Conservation (phyloP, 2,888 invertebrate genomes). For the Pyrocoelia pectoralis region DNA sequence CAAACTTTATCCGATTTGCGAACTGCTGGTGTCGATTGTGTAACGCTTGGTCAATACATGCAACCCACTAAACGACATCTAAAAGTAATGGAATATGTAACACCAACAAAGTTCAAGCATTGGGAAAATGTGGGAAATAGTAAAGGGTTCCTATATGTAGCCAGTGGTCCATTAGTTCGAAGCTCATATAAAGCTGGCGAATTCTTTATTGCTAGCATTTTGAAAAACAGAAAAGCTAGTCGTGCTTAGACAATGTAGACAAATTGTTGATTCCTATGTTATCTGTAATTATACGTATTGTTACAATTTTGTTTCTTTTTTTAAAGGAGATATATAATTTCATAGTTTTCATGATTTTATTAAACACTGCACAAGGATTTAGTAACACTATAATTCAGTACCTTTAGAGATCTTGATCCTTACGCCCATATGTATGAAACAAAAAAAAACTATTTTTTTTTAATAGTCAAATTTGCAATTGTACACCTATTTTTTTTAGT, state of each 20-base stretch:
- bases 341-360: too few relatives aligned
- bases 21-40: constrained; percentile 86
- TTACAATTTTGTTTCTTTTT: too few relatives aligned
- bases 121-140: constrained; percentile 86
- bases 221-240: constrained; percentile 68
- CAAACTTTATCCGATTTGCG: constrained; percentile 88
- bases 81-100: constrained; percentile 95
- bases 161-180: constrained; percentile 95
- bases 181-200: constrained; percentile 99
- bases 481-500: too few relatives aligned
- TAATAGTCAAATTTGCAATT: too few relatives aligned
- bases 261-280: neutral
- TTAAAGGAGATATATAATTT: too few relatives aligned
- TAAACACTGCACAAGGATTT: too few relatives aligned
- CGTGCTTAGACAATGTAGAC: constrained; percentile 40
- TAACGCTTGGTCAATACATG: constrained; percentile 99
- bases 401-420: too few relatives aligned
- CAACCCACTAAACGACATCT: constrained; percentile 97
- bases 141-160: constrained; percentile 94
- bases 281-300: too few relatives aligned
- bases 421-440: too few relatives aligned
- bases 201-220: constrained; percentile 84
- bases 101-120: constrained; percentile 88
- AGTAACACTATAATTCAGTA: too few relatives aligned
- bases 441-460: too few relatives aligned